Base-by-base conservation (phyloP, 2,797 vertebrate genomes). In the Benthosema pterotum region DNA sequence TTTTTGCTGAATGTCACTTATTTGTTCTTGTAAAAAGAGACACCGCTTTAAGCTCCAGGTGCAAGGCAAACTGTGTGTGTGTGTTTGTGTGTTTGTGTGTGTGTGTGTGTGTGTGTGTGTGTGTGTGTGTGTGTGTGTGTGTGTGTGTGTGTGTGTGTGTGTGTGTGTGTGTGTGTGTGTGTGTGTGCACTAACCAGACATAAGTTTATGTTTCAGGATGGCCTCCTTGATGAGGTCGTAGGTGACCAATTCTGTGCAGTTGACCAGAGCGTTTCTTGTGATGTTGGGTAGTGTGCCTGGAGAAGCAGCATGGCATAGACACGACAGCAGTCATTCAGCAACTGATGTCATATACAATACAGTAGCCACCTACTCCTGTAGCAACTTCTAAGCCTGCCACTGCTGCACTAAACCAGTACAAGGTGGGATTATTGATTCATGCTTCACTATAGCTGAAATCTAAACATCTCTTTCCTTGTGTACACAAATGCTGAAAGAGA, bases 191-290 rank as follows among this genome's bases (percentile, higher is more conserved):
- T 77, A 79, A 97, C 95, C 95, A 87, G 94, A 93, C 80, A 96
- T 1, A 15, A 96, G 78, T 3, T 92, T 86, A 47, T 93, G 91
- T 70, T 58, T 90, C 14, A 96, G 92, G 57, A 96, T 89, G 63
- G 90, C 87, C 71, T 94, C 93, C 70, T 97, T 96, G 87, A 96
- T 95, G 60, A 96, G 83, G 66, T 96, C 95, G 2, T 96, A 96
- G 0, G 94, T 95, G 12, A 97, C 94, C 64, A 96, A 88, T 81
- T 96, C 95, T 56, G 93, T 94, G 76, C 94, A 95, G 86, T 94
- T 96, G 63, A 96, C 95, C 63, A 96, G 84, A 1, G 95, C 90
- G 5, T 94, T 97, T 69, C 95, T 93, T 12, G 92, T 92, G 84
- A 97, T 94, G 84, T 96, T 96, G 47, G 94, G 94, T 42, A 94